Conservation (phyloP, 2,113 vertebrate species). For the Octodon degus region DNA sequence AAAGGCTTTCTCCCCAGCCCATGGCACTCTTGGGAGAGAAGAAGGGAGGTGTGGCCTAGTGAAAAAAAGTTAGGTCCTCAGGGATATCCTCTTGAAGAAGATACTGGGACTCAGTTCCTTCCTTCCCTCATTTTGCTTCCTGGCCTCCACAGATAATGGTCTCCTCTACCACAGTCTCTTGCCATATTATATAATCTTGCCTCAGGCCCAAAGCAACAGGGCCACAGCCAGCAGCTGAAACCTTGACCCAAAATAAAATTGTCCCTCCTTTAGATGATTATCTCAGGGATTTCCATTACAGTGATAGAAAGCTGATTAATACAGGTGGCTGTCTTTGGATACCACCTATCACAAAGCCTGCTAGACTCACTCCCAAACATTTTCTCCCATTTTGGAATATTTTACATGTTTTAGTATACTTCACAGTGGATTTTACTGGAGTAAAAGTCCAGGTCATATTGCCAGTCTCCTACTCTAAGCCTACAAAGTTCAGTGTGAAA, state of each 20-base stretch:
- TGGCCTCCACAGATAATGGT: too few relatives aligned
- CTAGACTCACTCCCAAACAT: neutral
- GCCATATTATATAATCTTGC: neutral
- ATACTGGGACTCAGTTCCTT: neutral
- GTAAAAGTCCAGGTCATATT: neutral
- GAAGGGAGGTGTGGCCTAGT: neutral
- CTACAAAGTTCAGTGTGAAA: neutral
- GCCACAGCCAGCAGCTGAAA: neutral
- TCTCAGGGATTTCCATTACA: neutral
- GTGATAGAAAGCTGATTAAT: neutral
- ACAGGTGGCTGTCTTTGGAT: neutral
- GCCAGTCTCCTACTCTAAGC: neutral
- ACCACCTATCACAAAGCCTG: neutral
- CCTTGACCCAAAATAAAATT: neutral
- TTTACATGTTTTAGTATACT: neutral
- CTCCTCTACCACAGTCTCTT: neutral
- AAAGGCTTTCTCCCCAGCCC: neutral
- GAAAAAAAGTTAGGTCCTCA: neutral
- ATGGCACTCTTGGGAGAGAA: neutral
- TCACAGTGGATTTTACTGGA: neutral
- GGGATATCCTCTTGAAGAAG: neutral
- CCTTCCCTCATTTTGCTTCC: neutral
- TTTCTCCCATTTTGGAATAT: neutral
- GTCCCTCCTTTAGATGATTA: too few relatives aligned
- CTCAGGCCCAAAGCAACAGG: neutral